Evolutionary conservation across 1,140 invertebrate species (phyloP).

Genomic region (Caenorhabditis briggsae): DNA sequence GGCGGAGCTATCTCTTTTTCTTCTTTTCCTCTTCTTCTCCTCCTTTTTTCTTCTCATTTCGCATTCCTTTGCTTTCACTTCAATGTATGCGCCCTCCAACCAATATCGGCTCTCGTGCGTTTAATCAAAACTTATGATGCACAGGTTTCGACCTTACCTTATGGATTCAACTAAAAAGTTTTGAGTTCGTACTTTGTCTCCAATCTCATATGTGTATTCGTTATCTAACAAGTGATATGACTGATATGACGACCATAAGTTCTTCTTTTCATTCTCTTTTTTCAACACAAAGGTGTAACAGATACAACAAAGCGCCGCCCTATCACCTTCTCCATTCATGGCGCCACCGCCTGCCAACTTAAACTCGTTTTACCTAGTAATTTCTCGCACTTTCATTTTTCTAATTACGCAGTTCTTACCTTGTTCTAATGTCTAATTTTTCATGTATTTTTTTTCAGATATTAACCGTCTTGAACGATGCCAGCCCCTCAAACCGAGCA

Average conservation of each 20-base stretch:
- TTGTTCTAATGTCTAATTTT: neutral
- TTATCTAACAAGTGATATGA: constrained; percentile 37
- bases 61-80: constrained; percentile 17
- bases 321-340: constrained; percentile 21
- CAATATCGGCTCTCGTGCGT: neutral
- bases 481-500: constrained; percentile 6
- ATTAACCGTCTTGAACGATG: neutral
- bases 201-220: neutral
- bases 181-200: constrained; percentile 22
- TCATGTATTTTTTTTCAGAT: neutral
- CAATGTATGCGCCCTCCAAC: neutral
- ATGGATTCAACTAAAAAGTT: neutral
- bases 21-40: neutral
- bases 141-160: no score
- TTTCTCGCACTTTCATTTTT: neutral
- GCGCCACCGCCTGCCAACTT: constrained; percentile 34
- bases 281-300: constrained; percentile 50
- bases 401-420: neutral
- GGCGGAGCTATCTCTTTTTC: neutral
- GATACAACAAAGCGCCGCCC: constrained; percentile 38
- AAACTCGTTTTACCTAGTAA: constrained; percentile 2
- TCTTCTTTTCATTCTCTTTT: constrained; percentile 6
- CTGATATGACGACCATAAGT: constrained; percentile 47
- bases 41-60: constrained; percentile 20
- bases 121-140: no score